Evolutionary conservation across 2,113 vertebrate species (phyloP), one percentile per base, ranked within the genome.

Genomic region (Rattus rattus): DNA sequence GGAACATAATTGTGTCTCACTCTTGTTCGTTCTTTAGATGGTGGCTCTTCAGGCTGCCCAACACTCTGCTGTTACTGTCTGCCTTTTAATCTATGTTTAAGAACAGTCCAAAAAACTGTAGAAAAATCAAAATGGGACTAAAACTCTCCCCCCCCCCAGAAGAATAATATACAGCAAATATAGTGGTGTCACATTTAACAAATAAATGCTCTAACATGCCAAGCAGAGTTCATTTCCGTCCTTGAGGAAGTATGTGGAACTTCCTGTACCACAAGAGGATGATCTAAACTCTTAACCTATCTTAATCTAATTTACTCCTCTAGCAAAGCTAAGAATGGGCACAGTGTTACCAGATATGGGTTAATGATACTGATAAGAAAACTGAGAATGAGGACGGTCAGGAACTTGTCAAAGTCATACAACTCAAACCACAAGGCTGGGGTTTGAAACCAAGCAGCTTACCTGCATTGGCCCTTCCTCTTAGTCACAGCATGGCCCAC

Each of bases 171-270:
- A 70, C 54, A 88, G 84, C 10, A 83, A 91, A 65, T 49, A 73
- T 24, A 63, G 88, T 36, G 2, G 52, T 92, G 73, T 72, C 3
- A 96, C n/a, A 96, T 93, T 79, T 85, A 95, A 96, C 72, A 83
- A 94, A 91, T 33, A 95, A 91, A 95, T 67, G 19, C 54, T 90
- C 49, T 88, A 59, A 97, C 97, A 79, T 96, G 49, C 76, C 56
- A 96, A 95, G 91, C 19, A 43, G 43, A 87, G 13, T 9, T 93
- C 79, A 59, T 86, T 85, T 69, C 70, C 22, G 47, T 4, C 5
- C 4, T 63, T 47, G 88, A 91, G 54, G 72, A 92, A 75, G 63
- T 63, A 56, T 69, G 69, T 52, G 43, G 65, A 76, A 26, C 65
- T 91, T 88, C 26, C 20, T 79, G 19, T 26, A 61, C 88, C 65